phyloP scores from a whole-genome alignment of 2,888 invertebrate species.

The Nemurella pictetii region DNA sequence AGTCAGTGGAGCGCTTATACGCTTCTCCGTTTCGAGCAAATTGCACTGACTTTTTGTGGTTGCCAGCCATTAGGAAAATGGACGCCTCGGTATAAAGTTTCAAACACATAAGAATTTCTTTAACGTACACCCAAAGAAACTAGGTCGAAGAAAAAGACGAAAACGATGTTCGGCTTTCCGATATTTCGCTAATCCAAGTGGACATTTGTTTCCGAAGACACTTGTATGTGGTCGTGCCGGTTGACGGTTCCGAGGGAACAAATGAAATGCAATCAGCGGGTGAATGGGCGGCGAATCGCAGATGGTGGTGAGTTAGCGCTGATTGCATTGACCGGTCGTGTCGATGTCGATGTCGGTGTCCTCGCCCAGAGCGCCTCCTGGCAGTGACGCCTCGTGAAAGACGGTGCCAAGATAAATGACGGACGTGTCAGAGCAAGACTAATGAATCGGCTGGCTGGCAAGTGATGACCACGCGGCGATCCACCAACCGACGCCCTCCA shows the following conservation, averaged over 20 bases:
- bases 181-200: too few relatives aligned
- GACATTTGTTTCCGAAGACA: too few relatives aligned
- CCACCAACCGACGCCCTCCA: background rate
- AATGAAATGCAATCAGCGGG: background rate
- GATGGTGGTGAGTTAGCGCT: background rate
- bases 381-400: background rate
- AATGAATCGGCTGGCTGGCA: constrained; percentile 6
- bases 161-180: background rate
- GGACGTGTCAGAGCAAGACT: constrained; percentile 17
- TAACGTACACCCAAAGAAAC: background rate
- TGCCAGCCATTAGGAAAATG: background rate
- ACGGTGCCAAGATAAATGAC: constrained; percentile 27
- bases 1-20: background rate
- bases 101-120: background rate
- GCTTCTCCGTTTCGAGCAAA: background rate
- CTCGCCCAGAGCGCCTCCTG: background rate
- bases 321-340: background rate
- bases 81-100: background rate
- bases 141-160: background rate
- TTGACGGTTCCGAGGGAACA: background rate
- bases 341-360: background rate
- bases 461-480: background rate
- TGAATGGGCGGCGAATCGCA: background rate
- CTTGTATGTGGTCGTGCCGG: background rate
- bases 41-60: background rate